phyloP scores from a whole-genome alignment of 1,140 invertebrate species.

The Agraylea sexmaculata region DNA sequence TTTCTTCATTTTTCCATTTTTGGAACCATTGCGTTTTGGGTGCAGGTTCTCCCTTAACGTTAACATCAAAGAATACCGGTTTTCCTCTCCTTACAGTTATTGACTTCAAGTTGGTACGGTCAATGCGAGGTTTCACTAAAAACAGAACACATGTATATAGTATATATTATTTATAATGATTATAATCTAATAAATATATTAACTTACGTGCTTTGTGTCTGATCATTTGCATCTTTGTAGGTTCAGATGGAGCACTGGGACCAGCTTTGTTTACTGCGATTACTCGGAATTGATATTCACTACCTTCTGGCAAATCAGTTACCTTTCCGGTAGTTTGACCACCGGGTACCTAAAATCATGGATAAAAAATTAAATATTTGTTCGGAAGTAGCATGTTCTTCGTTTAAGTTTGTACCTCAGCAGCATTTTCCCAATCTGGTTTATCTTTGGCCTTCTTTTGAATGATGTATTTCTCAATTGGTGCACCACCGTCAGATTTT shows the following conservation, averaged over 20 bases:
- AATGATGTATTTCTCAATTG: slow-evolving; percentile 93
- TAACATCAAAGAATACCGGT: slow-evolving; percentile 83
- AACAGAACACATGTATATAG: slow-evolving; percentile 21
- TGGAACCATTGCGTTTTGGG: slow-evolving; percentile 85
- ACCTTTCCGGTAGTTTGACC: slow-evolving; percentile 66
- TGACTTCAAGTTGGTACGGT: slow-evolving; percentile 86
- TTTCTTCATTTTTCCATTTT: slow-evolving; percentile 40
- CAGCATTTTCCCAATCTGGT: slow-evolving; percentile 37
- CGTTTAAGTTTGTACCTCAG: slow-evolving; percentile 26
- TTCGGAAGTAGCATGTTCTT: not conserved
- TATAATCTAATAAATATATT: slow-evolving; percentile 8
- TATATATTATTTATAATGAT: slow-evolving; percentile 6
- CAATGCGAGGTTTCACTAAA: slow-evolving; percentile 91
- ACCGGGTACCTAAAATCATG: slow-evolving; percentile 60
- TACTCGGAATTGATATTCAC: slow-evolving; percentile 90
- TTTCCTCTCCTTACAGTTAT: slow-evolving; percentile 85
- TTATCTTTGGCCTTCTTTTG: slow-evolving; percentile 71
- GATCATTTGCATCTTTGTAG: slow-evolving; percentile 83
- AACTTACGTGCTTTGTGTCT: slow-evolving; percentile 79
- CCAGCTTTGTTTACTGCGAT: slow-evolving; percentile 96
- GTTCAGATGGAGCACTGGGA: slow-evolving; percentile 81
- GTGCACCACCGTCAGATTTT: slow-evolving; percentile 84
- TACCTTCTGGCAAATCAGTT: slow-evolving; percentile 76
- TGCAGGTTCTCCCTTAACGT: slow-evolving; percentile 87
- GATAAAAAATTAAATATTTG: not conserved